Conservation (phyloP, 2,888 invertebrate species). For the Gryllus longicercus region DNA sequence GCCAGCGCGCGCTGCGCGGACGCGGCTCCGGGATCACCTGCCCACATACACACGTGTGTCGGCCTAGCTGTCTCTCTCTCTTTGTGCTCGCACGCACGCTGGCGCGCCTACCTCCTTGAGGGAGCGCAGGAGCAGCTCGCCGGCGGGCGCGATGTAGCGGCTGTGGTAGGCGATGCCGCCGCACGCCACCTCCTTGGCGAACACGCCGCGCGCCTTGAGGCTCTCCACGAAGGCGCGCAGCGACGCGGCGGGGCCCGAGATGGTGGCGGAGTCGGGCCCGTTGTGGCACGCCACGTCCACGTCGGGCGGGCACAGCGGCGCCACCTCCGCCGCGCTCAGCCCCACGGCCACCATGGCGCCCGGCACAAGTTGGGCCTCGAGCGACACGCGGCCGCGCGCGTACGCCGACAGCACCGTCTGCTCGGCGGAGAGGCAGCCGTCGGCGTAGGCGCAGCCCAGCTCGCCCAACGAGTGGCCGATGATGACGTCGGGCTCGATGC, state of each 20-base stretch:
- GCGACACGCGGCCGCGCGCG: conserved; percentile 66
- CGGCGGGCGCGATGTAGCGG: conserved; percentile 42
- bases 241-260: conserved; percentile 69
- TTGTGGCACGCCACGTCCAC: conserved; percentile 76
- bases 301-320: conserved; percentile 52
- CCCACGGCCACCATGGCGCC: conserved; percentile 73
- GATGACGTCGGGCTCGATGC: conserved; percentile 68
- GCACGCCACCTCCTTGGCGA: conserved; percentile 39
- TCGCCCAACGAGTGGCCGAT: conserved; percentile 66
- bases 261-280: conserved; percentile 70
- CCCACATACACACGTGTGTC: conserved; percentile 58
- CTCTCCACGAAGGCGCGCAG: conserved; percentile 58
- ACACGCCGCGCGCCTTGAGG: conserved; percentile 46
- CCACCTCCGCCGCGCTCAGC: conserved; percentile 45
- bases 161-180: conserved; percentile 42
- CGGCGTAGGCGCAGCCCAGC: conserved; percentile 63
- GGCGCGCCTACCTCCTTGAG: conserved; percentile 43
- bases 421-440: conserved; percentile 58
- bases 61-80: no score
- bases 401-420: conserved; percentile 57
- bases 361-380: conserved; percentile 65
- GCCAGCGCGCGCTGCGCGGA: no score
- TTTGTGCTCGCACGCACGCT: no score
- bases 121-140: conserved; percentile 46
- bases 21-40: no score